Percentiles rank a stretch among this genome's conserved stretches.
Conservation (phyloP, 1,140 invertebrate species). For the Zelostemma sp. region DNA sequence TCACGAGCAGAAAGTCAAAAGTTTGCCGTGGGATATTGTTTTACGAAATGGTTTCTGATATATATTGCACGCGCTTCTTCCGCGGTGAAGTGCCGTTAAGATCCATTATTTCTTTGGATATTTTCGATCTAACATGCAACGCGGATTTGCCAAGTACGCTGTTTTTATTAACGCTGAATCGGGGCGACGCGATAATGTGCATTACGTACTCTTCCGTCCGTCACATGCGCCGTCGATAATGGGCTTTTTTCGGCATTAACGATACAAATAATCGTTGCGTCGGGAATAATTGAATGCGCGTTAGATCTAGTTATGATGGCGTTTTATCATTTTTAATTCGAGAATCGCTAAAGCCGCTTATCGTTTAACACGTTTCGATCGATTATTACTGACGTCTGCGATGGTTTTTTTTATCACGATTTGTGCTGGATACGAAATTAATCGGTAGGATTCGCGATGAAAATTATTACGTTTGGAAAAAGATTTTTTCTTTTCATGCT, state of each 20-base stretch:
- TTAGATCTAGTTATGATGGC: slow-evolving; percentile 37
- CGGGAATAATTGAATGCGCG: slow-evolving; percentile 45
- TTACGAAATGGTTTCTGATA: not conserved
- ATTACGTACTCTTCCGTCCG: slow-evolving; percentile 35
- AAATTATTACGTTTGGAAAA: too few species aligned
- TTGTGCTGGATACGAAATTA: too few species aligned
- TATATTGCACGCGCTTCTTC: too few species aligned
- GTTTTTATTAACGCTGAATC: slow-evolving; percentile 49
- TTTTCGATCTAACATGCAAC: too few species aligned
- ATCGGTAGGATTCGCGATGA: too few species aligned
- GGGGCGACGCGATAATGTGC: slow-evolving; percentile 39
- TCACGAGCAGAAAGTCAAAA: not conserved
- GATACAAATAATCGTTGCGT: slow-evolving; percentile 48
- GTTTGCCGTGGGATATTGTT: not conserved
- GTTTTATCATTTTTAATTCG: slow-evolving; percentile 40
- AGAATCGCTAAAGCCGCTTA: slow-evolving; percentile 34
- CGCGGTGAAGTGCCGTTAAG: too few species aligned
- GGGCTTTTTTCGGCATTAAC: slow-evolving; percentile 46
- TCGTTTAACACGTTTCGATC: slow-evolving; percentile 27
- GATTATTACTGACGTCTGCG: too few species aligned
- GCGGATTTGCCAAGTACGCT: too few species aligned
- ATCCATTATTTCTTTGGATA: too few species aligned
- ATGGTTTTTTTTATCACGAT: too few species aligned
- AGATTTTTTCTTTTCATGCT: too few species aligned
- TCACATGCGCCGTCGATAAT: slow-evolving; percentile 45